Evolutionary conservation across 2,888 invertebrate species (phyloP).

Genomic region (Tenthredo scrophulariae): DNA sequence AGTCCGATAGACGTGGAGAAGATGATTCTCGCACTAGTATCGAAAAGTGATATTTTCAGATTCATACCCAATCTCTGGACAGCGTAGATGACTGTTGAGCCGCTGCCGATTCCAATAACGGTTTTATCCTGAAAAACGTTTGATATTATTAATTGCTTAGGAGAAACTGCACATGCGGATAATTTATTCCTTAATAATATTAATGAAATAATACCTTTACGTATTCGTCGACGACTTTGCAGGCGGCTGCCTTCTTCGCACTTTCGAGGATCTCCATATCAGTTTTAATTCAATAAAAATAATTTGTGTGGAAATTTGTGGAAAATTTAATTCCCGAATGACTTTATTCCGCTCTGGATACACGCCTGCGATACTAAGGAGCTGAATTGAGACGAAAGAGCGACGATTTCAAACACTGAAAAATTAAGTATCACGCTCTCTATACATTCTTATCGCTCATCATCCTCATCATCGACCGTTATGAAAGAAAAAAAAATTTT

Average conservation of each 20-base stretch:
- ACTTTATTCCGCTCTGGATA: neutral
- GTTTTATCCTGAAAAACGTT: constrained; percentile 81
- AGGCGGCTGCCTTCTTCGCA: constrained; percentile 90
- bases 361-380: neutral
- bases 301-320: neutral
- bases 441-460: neutral
- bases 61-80: constrained; percentile 88
- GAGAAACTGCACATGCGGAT: neutral
- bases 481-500: neutral
- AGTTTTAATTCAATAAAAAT: neutral
- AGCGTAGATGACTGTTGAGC: constrained; percentile 96
- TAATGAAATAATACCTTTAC: constrained; percentile 80
- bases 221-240: constrained; percentile 89
- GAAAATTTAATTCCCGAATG: neutral
- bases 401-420: neutral
- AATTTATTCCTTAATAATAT: neutral
- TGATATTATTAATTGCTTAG: constrained; percentile 54
- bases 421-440: neutral
- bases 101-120: constrained; percentile 95
- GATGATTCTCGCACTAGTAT: neutral
- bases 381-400: neutral
- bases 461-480: neutral
- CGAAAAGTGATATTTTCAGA: neutral
- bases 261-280: constrained; percentile 78
- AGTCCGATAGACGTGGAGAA: too few relatives aligned